phyloP scores from a whole-genome alignment of 1,140 invertebrate genomes.

The Drosophila santomea region DNA sequence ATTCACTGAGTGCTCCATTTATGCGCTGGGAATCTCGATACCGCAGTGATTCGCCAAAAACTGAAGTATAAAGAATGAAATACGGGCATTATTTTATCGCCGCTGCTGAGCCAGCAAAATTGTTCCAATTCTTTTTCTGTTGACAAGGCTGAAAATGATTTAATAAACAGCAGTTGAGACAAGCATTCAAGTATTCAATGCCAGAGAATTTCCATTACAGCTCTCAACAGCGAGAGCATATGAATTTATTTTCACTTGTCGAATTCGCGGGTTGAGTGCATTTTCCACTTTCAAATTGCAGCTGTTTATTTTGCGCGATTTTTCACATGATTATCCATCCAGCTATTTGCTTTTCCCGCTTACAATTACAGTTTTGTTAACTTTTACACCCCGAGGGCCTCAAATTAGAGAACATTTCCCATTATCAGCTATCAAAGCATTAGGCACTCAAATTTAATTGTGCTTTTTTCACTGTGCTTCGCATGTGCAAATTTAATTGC shows the following conservation, averaged over 20 bases:
- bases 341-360: slow-evolving; percentile 14
- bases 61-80: slow-evolving; percentile 18
- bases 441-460: slow-evolving; percentile 44
- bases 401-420: slow-evolving; percentile 14
- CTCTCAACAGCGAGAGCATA: slow-evolving; percentile 14
- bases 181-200: slow-evolving; percentile 14
- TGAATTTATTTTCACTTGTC: slow-evolving; percentile 9
- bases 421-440: slow-evolving; percentile 35
- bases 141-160: slow-evolving; percentile 55
- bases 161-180: slow-evolving; percentile 18
- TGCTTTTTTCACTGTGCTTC: slow-evolving; percentile 4
- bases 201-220: slow-evolving; percentile 5
- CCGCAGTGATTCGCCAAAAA: slow-evolving; percentile 56
- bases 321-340: slow-evolving; percentile 69
- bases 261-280: slow-evolving; percentile 19
- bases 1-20: slow-evolving; percentile 51
- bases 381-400: slow-evolving; percentile 29
- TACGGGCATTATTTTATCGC: slow-evolving; percentile 13
- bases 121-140: slow-evolving; percentile 45
- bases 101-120: slow-evolving; percentile 31
- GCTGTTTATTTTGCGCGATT: slow-evolving; percentile 64
- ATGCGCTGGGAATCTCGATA: slow-evolving; percentile 25
- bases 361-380: slow-evolving; percentile 67
- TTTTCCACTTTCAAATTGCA: slow-evolving; percentile 30
- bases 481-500: slow-evolving; percentile 47